Evolutionary conservation across 2,797 vertebrate genomes (phyloP).

Genomic region (Halcyon smyrnensis): DNA sequence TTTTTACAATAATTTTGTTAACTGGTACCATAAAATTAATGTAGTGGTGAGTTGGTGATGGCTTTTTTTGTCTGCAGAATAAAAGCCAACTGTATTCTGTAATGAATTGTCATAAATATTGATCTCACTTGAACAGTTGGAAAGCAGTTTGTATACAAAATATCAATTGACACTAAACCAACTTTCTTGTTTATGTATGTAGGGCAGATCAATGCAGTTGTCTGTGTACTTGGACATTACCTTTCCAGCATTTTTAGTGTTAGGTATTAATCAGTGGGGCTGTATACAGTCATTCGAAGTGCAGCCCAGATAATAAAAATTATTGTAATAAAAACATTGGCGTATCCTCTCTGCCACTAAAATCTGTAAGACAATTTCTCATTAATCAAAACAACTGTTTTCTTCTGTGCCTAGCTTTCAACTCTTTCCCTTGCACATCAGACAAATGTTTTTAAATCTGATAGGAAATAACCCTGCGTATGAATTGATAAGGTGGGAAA

Average conservation of each 20-base stretch:
- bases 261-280: neutral
- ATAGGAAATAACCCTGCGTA: fast-evolving
- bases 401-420: neutral
- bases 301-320: neutral
- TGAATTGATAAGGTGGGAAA: neutral
- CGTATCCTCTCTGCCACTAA: neutral
- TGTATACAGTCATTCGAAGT: neutral
- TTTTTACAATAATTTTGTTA: slow-evolving; percentile 69
- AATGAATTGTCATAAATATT: slow-evolving; percentile 29
- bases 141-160: neutral
- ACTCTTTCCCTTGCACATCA: neutral
- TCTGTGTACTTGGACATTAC: neutral
- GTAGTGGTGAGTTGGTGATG: slow-evolving; percentile 30
- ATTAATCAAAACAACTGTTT: neutral
- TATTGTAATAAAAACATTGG: neutral
- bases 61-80: slow-evolving; percentile 44
- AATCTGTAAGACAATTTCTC: neutral
- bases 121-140: neutral
- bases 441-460: neutral
- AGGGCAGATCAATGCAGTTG: neutral
- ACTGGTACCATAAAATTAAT: slow-evolving; percentile 53
- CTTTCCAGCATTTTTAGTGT: neutral
- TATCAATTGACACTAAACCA: slow-evolving; percentile 22
- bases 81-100: slow-evolving; percentile 46
- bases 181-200: neutral